phyloP scores from a whole-genome alignment of 1,140 invertebrate species.

The Muscidifurax raptorellus region DNA sequence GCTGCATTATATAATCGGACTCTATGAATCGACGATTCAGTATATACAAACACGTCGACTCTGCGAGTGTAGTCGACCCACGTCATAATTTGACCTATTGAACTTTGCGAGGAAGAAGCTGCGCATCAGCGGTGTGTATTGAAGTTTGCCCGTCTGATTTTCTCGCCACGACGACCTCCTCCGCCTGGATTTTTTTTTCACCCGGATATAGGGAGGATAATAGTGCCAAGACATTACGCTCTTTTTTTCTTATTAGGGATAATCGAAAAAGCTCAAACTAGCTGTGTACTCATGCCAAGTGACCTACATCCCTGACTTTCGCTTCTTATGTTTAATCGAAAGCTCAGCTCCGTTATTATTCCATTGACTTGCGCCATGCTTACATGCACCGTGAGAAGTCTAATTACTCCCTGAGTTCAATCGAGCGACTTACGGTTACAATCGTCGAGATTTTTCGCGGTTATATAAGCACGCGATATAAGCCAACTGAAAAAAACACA shows the following conservation, averaged over 20 bases:
- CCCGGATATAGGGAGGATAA: neutral
- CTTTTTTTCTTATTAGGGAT: neutral
- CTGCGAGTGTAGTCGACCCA: neutral
- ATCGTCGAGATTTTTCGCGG: neutral
- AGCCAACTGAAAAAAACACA: neutral
- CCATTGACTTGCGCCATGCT: too few species aligned
- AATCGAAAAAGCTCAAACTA: slow-evolving; percentile 18
- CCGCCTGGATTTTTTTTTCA: neutral
- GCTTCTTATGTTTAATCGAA: neutral
- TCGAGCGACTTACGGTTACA: too few species aligned
- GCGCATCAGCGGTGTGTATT: neutral
- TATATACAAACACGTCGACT: neutral
- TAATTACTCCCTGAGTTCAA: too few species aligned
- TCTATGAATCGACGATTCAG: neutral
- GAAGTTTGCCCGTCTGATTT: neutral
- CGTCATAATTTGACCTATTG: neutral
- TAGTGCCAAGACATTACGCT: slow-evolving; percentile 6
- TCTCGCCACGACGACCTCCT: too few species aligned
- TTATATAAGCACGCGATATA: neutral
- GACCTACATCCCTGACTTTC: neutral
- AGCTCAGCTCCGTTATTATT: too few species aligned
- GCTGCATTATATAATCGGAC: too few species aligned
- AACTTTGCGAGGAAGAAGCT: neutral
- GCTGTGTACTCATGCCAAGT: neutral
- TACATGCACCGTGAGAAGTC: too few species aligned